Evolutionary conservation across 2,888 invertebrate species (phyloP), one percentile per base, ranked within the genome.

Genomic region (Diaphora mendica): DNA sequence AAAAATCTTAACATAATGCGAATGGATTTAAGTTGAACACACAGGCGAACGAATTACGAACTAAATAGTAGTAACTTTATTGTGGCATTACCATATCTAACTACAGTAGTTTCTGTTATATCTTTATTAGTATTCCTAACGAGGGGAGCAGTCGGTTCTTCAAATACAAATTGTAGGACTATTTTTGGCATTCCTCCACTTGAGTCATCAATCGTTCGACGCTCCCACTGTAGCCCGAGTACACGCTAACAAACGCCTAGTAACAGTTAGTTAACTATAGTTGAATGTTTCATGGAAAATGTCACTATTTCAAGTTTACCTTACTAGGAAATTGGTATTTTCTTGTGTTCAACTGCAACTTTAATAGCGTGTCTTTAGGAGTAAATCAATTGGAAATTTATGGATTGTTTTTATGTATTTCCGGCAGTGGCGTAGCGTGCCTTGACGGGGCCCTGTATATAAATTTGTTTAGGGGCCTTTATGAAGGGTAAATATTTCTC

Each of bases 181-280:
- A 83, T 84, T 84, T 82, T 79, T 71, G 79, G 83, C 70, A 55
- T 35, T 71, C 77, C 51, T 77, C 65, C 79, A 69, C 74, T 78
- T 77, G 75, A 79, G 30, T 82, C 72, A 71, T 59, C 62, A 64
- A 44, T 33, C 4, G 48, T 48, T 15, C 30, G 35, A 17, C 74
- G 70, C 70, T 30, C 62, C 62, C 30, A 30, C 62, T 30, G 62
- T 17, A 2, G 62, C 62, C 17, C 30, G 30, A 13, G 55, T 59
- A 30, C 62, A 62, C 7, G 62, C 62, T 62, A 62, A 62, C 62
- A 62, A 62, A 62, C 62, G 30, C 62, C 17, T 5, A 62, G 30
- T 62, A 62, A 15, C 17, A 62, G 30, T 30, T 62, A 30, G 30
- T 62, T 30, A 62, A 62, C 30, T 62, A 15, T 62, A 15, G 30